These are phyloP conservation scores for Drosophila quadrilineata DNA, from an alignment of 1,140 invertebrate genomes.

Conservation along the genomic window DNA sequence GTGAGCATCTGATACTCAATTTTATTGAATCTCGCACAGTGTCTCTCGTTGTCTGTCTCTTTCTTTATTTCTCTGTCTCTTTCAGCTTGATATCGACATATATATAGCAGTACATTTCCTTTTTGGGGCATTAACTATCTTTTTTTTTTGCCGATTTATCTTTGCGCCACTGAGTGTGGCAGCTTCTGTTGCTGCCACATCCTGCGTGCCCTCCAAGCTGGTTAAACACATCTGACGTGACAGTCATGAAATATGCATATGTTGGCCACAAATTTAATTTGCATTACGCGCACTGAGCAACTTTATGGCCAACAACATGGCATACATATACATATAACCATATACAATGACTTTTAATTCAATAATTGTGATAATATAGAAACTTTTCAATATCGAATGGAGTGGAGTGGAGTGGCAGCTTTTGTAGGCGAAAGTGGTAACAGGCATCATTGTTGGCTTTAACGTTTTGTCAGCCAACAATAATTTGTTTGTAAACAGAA, in stretches of 20 bases:
- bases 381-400: neutral
- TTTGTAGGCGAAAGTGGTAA: neutral
- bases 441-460: constrained; percentile 35
- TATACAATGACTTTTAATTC: constrained; percentile 12
- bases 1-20: too few species aligned
- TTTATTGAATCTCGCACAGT: constrained; percentile 17
- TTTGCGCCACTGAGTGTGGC: constrained; percentile 11
- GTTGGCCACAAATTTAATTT: constrained; percentile 25
- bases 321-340: constrained; percentile 20
- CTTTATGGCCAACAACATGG: constrained; percentile 8
- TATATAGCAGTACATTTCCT: too few species aligned
- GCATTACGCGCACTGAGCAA: constrained; percentile 8
- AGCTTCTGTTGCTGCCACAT: neutral
- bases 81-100: too few species aligned
- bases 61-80: too few species aligned
- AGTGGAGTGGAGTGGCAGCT: too few species aligned
- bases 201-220: constrained; percentile 13
- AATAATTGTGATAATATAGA: constrained; percentile 11
- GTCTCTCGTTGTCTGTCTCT: too few species aligned
- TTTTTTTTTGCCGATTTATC: constrained; percentile 58
- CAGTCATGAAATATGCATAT: constrained; percentile 47
- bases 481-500: constrained; percentile 72
- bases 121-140: constrained; percentile 53
- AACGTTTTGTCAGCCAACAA: constrained; percentile 54
- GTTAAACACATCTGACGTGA: constrained; percentile 27